These are phyloP conservation scores for Sabellastarte sp. DNA, from an alignment of 2,888 invertebrate species.

Conservation along the genomic window DNA sequence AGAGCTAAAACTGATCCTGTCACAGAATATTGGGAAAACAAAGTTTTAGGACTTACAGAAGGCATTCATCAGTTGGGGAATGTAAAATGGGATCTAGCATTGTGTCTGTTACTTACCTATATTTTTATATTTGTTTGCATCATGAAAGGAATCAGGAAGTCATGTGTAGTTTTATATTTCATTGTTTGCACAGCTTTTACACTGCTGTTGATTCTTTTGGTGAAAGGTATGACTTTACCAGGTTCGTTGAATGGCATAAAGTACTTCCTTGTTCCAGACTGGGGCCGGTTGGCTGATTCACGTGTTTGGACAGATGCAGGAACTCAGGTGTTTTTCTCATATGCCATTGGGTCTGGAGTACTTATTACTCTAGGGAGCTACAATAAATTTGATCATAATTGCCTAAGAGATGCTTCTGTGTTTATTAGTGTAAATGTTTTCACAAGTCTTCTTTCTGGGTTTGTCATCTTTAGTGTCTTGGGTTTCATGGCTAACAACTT, in stretches of 20 bases:
- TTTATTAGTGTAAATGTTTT: no score
- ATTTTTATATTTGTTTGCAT: conserved; percentile 49
- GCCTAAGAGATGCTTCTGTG: no score
- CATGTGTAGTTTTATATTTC: conserved; percentile 50
- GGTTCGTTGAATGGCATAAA: conserved; percentile 43
- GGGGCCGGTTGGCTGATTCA: conserved; percentile 36
- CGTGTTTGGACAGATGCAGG: no score
- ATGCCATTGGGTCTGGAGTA: no score
- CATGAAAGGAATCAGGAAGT: conserved; percentile 50
- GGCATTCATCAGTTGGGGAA: conserved; percentile 46
- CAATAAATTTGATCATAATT: no score
- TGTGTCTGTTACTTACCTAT: conserved; percentile 48
- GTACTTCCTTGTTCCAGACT: conserved; percentile 47
- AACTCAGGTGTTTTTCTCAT: no score
- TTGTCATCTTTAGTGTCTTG: no score
- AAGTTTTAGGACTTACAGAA: conserved; percentile 41
- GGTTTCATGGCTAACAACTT: no score
- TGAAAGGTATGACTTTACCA: conserved; percentile 40
- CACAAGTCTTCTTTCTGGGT: no score
- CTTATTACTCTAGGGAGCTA: no score
- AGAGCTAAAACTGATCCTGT: no score
- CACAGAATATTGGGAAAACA: no score
- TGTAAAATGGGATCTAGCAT: conserved; percentile 42
- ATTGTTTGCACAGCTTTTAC: conserved; percentile 49
- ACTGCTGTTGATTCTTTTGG: conserved; percentile 41